Evolutionary conservation across 2,797 vertebrate species (phyloP).

Genomic region (Hydrocynus forskahlii): DNA sequence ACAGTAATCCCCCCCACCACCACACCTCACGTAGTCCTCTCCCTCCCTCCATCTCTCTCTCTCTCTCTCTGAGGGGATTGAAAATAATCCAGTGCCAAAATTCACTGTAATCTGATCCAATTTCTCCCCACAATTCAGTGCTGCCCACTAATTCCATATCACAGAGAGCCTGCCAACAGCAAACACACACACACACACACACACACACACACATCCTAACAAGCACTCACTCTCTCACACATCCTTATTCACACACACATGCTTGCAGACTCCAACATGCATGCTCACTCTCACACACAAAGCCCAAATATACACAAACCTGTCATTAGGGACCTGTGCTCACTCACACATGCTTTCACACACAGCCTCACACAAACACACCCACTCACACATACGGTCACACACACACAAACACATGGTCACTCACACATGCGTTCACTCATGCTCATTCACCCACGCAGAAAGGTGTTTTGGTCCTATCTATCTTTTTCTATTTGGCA

Average conservation of each 20-base stretch:
- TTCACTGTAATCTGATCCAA: slow-evolving; percentile 62
- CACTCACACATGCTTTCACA: no score
- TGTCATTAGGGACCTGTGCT: no score
- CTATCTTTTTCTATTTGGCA: background rate
- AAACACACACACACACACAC: slow-evolving; percentile 30
- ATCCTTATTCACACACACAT: slow-evolving; percentile 16
- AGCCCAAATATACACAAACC: background rate
- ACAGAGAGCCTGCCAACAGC: slow-evolving; percentile 45
- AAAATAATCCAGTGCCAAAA: slow-evolving; percentile 57
- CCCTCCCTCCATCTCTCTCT: slow-evolving; percentile 15
- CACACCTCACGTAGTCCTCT: background rate
- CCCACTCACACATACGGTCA: background rate
- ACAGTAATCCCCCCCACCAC: background rate
- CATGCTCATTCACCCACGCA: background rate
- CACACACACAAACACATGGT: background rate
- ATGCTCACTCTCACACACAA: background rate
- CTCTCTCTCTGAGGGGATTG: slow-evolving; percentile 42
- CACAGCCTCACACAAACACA: background rate
- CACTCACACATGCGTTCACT: background rate
- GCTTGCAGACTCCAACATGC: no score
- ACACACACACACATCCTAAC: slow-evolving; percentile 31
- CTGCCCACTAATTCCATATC: slow-evolving; percentile 57
- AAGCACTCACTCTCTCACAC: no score
- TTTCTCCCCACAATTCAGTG: slow-evolving; percentile 53
- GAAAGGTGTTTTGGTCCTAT: background rate